phyloP scores from a whole-genome alignment of 1,140 invertebrate species.

The Drosophila saltans region DNA sequence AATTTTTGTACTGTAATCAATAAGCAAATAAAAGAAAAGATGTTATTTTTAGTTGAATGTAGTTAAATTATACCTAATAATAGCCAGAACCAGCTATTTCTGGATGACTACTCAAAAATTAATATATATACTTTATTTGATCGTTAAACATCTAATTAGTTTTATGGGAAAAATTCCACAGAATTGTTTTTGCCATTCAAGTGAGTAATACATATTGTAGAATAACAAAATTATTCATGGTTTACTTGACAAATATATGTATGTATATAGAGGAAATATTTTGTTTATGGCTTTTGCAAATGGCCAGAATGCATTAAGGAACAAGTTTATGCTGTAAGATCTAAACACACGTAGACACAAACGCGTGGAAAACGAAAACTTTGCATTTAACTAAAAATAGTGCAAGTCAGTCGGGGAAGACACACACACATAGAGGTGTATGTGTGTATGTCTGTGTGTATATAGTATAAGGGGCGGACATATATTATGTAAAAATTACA shows the following conservation, averaged over 20 bases:
- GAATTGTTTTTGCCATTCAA: not conserved
- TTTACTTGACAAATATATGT: conserved; percentile 39
- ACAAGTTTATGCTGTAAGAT: conserved; percentile 48
- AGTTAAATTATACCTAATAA: not conserved
- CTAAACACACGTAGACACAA: conserved; percentile 18
- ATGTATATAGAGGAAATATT: conserved; percentile 2
- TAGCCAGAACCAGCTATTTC: not conserved
- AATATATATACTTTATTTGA: not conserved
- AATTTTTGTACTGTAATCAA: too few species aligned
- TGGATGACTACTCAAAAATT: not conserved
- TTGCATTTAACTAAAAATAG: conserved; percentile 72
- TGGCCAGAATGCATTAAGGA: conserved; percentile 59
- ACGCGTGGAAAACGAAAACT: conserved; percentile 32
- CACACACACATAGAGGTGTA: conserved; percentile 22
- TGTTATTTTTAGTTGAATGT: too few species aligned
- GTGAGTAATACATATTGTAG: not conserved
- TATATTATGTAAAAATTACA: conserved; percentile 72
- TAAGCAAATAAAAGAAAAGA: too few species aligned
- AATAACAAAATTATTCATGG: conserved; percentile 37
- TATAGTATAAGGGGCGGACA: conserved; percentile 14
- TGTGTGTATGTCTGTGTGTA: conserved; percentile 2
- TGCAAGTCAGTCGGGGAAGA: conserved; percentile 68
- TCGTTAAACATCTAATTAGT: not conserved
- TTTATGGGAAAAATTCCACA: not conserved
- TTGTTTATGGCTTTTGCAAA: conserved; percentile 36